Base-by-base conservation (phyloP, 1,140 invertebrate genomes). In the Drosophila bifasciata region DNA sequence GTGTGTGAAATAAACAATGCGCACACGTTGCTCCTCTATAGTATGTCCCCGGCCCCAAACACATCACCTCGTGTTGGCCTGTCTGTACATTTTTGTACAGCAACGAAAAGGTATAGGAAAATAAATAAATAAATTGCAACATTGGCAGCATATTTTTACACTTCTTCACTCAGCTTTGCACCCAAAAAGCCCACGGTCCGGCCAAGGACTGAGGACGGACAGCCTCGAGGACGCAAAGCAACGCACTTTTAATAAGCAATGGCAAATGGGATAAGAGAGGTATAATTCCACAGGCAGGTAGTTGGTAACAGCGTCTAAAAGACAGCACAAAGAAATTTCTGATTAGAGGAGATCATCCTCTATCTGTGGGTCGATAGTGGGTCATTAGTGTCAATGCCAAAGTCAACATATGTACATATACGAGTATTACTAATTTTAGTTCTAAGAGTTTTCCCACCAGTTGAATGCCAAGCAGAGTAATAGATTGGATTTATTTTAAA, bases 81-180 rank as follows among this genome's bases (percentile, higher is more conserved):
- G 66, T 71, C 61, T 73, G 79, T 72, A 79, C 80, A 84, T 85
- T 84, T 84, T 84, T 84, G 71, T 84, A 46, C 36, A 71, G 40
- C 57, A 51, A 52, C 25, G 56, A 48, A 76, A 71, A 79, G 64
- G 50, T 69, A 56, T 66, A 67, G 64, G 81, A 88, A 86, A 88
- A 86, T 86, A 86, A 86, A 86, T 86, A 88, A 88, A 86, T 86
- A 86, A 86, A 86, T 86, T 86, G 81, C 83, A 86, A 81, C 83
- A 86, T 86, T 86, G 83, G 81, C 81, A 88, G 81, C 83, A 86
- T 86, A 86, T 86, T 86, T 86, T 86, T 88, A 81, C 81, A 86
- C 81, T 80, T 86, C 76, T 61, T 55, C 32, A 36, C 61, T 53
- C 17, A 39, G 45, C 36, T 43, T 74, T 72, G 72, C 72, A 76